A percentile compares a stretch with the other conserved stretches of the same genome.
These are phyloP conservation scores for Steatornis caripensis DNA, from an alignment of 2,113 vertebrate species.

Conservation along the genomic window DNA sequence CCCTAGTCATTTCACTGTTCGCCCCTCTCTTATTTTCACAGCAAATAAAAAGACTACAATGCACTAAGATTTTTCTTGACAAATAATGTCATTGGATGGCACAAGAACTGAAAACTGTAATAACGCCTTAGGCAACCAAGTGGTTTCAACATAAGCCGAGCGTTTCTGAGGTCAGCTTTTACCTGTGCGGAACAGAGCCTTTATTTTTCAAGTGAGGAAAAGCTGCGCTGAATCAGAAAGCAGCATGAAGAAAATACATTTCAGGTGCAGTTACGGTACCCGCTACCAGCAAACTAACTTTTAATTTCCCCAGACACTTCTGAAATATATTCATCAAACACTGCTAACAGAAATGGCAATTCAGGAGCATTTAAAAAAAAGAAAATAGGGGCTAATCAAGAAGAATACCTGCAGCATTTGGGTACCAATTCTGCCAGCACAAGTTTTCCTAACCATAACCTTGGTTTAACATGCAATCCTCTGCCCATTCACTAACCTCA, in stretches of 20 bases:
- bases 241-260: too few species aligned
- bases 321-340: not conserved
- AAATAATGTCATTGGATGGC: not conserved
- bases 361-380: not conserved
- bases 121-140: fast-evolving
- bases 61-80: not conserved
- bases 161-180: not conserved
- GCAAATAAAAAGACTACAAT: not conserved
- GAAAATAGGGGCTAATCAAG: not conserved
- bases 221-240: not conserved
- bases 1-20: not conserved
- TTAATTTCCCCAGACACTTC: not conserved
- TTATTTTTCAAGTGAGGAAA: not conserved
- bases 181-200: not conserved
- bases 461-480: not conserved
- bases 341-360: not conserved
- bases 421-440: not conserved
- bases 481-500: not conserved
- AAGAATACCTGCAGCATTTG: not conserved
- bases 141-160: not conserved
- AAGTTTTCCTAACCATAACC: not conserved
- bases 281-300: not conserved
- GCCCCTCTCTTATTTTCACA: not conserved
- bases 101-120: not conserved
- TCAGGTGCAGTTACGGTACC: not conserved